Evolutionary conservation across 92 coral and sea anemone genomes (phyloP).

Genomic region (Zoanthus sansibaricus): DNA sequence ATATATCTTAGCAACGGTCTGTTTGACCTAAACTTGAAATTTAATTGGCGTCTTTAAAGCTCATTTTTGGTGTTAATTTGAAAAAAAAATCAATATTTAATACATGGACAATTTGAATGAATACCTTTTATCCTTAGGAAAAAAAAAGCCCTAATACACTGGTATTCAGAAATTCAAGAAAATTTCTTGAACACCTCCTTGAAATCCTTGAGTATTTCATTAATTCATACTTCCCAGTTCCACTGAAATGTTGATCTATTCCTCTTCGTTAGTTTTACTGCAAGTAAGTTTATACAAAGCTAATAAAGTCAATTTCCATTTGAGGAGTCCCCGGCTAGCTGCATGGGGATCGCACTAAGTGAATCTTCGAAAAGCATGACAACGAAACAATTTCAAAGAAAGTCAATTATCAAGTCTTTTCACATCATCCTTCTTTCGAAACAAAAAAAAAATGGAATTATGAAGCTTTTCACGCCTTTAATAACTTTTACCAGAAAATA

Average conservation of each 20-base stretch:
- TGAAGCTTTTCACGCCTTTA: not conserved
- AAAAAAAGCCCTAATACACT: not conserved
- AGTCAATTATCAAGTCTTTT: constrained; percentile 22
- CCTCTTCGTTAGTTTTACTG: too few relatives aligned
- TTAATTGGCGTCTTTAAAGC: constrained; percentile 17
- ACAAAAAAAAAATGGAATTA: not conserved
- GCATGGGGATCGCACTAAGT: not conserved
- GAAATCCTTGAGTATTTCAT: too few relatives aligned
- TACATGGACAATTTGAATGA: not conserved
- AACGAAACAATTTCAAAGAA: not conserved
- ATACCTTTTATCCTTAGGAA: not conserved
- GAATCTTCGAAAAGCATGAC: constrained; percentile 13
- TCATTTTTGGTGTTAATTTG: constrained; percentile 2
- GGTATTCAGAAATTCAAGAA: too few relatives aligned
- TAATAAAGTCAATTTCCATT: not conserved
- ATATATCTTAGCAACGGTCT: constrained; percentile 15
- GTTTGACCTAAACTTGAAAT: not conserved
- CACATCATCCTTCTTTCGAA: not conserved
- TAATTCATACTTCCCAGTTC: too few relatives aligned
- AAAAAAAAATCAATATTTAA: constrained; percentile 9
- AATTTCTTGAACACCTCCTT: too few relatives aligned
- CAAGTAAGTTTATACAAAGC: not conserved
- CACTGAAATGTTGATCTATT: too few relatives aligned
- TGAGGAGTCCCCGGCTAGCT: not conserved
- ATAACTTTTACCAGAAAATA: not conserved